Base-by-base conservation (phyloP, 1,140 invertebrate genomes). In the Ceratosolen fusciceps region DNA sequence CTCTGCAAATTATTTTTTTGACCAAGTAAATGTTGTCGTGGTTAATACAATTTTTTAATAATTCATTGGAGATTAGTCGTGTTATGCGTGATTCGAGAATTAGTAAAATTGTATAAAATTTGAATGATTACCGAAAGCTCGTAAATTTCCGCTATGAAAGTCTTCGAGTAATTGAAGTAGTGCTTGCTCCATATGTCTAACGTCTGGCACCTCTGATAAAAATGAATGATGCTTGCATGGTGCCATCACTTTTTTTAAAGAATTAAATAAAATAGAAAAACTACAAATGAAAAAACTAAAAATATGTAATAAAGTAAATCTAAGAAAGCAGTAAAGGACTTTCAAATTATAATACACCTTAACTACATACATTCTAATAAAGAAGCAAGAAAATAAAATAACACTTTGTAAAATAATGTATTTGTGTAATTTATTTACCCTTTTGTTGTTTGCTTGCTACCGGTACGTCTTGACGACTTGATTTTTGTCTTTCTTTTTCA, bases 101-200 rank as follows among this genome's bases (percentile, higher is more conserved):
- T n/a, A 43, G 5, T 43, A 43, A 43, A 43, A 8, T 1, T 65
- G 21, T 62, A 3, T 24, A 31, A 2, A 37, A 65, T 4, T 62
- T 62, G 7, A 65, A 65, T 12, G 26, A 73, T 88, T 90, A 95
- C 96, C 96, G 92, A 98, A 98, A 39, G 97, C 97, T 90, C 95
- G 94, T 52, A 98, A 91, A 92, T 98, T 98, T 49, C 97, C 97
- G 26, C 96, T 96, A 88, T 98, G 96, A 88, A 99, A 99, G 87
- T 98, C 97, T 85, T 96, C 95, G 9, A 99, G 89, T 24, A 98
- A 91, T 83, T 96, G 95, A 9, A 98, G 90, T 21, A 98, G 91
- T 10, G 96, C 96, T 86, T 96, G 95, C 89, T 98, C 97, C 96
- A 98, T 98, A 82, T 96, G 94, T 80, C 96, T 93, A 4, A 98